Percentiles rank a stretch among this genome's conserved stretches.
Conservation (phyloP, 2,797 vertebrate species). For the Serranus cabrilla region DNA sequence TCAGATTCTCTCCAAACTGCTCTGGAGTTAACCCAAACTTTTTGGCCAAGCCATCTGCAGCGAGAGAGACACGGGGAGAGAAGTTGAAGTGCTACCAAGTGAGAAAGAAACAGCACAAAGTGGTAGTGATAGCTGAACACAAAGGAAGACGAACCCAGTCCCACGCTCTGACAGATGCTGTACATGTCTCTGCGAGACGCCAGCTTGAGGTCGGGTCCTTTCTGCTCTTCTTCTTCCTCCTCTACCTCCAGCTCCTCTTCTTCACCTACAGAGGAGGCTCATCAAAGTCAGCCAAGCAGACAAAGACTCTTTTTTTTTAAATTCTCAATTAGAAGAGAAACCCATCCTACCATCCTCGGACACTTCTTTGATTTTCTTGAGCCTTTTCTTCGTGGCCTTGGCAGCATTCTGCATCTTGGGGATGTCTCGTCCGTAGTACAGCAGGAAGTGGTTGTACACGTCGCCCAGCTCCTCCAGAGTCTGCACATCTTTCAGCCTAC, state of each 20-base stretch:
- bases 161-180: conserved; percentile 96
- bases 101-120: not conserved
- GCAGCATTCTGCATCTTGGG: conserved; percentile 98
- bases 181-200: conserved; percentile 99
- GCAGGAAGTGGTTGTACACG: conserved; percentile 97
- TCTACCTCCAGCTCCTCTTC: conserved; percentile 84
- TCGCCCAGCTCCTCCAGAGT: conserved; percentile 97
- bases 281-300: not conserved
- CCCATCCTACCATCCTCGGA: conserved; percentile 88
- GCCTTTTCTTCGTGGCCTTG: conserved; percentile 92
- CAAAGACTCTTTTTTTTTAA: no score
- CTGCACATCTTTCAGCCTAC: conserved; percentile 96
- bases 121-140: not conserved
- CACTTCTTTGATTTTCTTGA: conserved; percentile 93
- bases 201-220: conserved; percentile 97
- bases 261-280: conserved; percentile 82
- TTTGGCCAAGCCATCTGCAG: conserved; percentile 94
- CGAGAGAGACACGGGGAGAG: not conserved
- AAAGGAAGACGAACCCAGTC: conserved; percentile 89
- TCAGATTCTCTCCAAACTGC: conserved; percentile 98
- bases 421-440: conserved; percentile 98
- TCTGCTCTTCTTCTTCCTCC: conserved; percentile 94
- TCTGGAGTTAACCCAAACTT: conserved; percentile 99
- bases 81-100: not conserved
- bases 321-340: no score